A percentile compares a stretch with the other conserved stretches of the same genome.
Evolutionary conservation across 2,113 vertebrate genomes (phyloP).

Genomic region (Boleophthalmus pectinirostris): DNA sequence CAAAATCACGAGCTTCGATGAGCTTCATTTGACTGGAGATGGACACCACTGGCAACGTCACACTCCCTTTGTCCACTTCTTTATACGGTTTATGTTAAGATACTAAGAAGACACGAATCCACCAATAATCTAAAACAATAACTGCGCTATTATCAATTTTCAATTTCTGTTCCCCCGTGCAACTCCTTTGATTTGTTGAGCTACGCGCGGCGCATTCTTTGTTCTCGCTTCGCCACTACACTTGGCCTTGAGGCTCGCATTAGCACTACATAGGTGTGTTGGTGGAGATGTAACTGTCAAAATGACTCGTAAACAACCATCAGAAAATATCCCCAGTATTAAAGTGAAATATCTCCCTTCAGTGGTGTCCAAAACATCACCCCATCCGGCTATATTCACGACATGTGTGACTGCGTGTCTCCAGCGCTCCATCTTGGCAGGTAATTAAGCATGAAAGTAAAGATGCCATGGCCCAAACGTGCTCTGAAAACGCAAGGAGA

Average conservation of each 20-base stretch:
- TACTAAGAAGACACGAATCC: no score
- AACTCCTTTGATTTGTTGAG: no score
- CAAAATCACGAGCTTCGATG: no score
- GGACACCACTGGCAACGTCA: no score
- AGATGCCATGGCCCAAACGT: slow-evolving; percentile 62
- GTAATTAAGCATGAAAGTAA: slow-evolving; percentile 76
- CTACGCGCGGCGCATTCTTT: not conserved
- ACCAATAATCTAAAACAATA: no score
- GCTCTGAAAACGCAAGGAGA: slow-evolving; percentile 63
- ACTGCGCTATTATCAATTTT: no score
- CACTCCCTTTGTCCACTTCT: no score
- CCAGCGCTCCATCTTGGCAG: slow-evolving; percentile 61
- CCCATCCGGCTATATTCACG: slow-evolving; percentile 40
- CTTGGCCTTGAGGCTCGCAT: slow-evolving; percentile 9
- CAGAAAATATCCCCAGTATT: not conserved
- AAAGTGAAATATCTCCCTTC: not conserved
- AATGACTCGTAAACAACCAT: not conserved
- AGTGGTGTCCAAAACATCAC: not conserved
- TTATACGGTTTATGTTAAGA: no score
- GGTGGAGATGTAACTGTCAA: not conserved
- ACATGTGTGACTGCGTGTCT: slow-evolving; percentile 51
- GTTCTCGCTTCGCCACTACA: slow-evolving; percentile 7
- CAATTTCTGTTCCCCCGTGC: no score
- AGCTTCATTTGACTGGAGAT: no score
- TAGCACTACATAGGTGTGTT: slow-evolving; percentile 4